Percentiles rank a stretch among this genome's conserved stretches.
phyloP scores from a whole-genome alignment of 2,113 vertebrate species.

The Pelvicachromis taeniatus region DNA sequence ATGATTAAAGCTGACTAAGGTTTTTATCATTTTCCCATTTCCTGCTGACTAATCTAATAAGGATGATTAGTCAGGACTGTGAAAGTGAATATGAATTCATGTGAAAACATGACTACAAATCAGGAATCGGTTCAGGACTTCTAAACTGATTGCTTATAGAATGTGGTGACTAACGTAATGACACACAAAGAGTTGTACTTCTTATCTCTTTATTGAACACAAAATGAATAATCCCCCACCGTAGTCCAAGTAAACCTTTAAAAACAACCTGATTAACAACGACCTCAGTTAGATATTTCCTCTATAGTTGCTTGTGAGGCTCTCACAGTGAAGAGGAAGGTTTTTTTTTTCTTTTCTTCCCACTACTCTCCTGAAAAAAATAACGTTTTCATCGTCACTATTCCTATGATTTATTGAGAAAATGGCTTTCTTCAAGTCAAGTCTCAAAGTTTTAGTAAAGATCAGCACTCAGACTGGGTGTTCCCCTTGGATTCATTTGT shows the following conservation, averaged over 20 bases:
- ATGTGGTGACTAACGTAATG: neutral
- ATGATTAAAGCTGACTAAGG: neutral
- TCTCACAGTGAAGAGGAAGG: neutral
- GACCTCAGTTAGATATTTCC: neutral
- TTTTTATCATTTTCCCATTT: neutral
- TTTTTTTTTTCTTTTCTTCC: neutral
- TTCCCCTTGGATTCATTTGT: neutral
- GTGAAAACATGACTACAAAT: neutral
- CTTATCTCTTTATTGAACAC: neutral
- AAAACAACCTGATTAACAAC: neutral
- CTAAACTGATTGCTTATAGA: neutral
- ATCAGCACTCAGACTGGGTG: neutral
- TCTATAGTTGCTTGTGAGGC: neutral
- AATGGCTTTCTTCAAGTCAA: fast-evolving
- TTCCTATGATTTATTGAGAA: neutral
- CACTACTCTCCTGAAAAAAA: neutral
- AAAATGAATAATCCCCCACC: neutral
- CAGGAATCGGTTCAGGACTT: neutral
- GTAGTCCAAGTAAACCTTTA: neutral
- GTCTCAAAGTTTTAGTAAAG: neutral
- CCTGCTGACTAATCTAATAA: neutral
- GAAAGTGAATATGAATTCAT: neutral
- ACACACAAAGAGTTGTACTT: neutral
- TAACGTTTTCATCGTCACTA: neutral
- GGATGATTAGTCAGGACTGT: neutral